Conservation (phyloP, 2,113 vertebrate genomes). For the Dicentrarchus labrax region DNA sequence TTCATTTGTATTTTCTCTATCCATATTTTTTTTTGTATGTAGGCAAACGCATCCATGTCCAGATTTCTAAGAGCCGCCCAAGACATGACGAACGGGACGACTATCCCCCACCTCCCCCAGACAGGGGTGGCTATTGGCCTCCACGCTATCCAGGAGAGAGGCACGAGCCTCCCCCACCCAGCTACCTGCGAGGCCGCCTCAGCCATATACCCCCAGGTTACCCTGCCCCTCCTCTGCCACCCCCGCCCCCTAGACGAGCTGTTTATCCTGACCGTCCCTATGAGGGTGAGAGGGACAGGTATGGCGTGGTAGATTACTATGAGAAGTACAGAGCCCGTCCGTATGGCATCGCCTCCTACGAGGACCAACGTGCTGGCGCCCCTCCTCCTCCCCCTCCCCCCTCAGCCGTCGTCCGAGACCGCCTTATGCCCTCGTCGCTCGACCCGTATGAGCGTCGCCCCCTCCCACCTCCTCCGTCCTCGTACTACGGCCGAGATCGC, state of each 20-base stretch:
- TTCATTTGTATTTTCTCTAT: not conserved
- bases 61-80: constrained; percentile 94
- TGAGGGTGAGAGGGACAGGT: constrained; percentile 89
- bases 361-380: constrained; percentile 79
- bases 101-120: constrained; percentile 87
- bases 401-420: constrained; percentile 86
- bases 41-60: constrained; percentile 98
- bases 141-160: constrained; percentile 92
- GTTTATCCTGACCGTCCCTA: constrained; percentile 88
- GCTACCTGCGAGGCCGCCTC: constrained; percentile 76
- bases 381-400: constrained; percentile 85
- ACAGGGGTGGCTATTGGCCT: constrained; percentile 94
- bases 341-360: constrained; percentile 84
- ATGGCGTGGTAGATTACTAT: constrained; percentile 94
- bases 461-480: constrained; percentile 88
- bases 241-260: constrained; percentile 82
- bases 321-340: constrained; percentile 96
- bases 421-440: constrained; percentile 85
- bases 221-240: constrained; percentile 87
- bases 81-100: constrained; percentile 92
- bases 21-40: constrained; percentile 41
- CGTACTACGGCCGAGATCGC: constrained; percentile 93
- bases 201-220: constrained; percentile 82
- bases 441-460: constrained; percentile 94
- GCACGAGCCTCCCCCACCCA: constrained; percentile 82